A percentile compares a stretch with the other conserved stretches of the same genome.
Evolutionary conservation across 1,140 invertebrate species (phyloP).

Genomic region (Phymastichus coffea): DNA sequence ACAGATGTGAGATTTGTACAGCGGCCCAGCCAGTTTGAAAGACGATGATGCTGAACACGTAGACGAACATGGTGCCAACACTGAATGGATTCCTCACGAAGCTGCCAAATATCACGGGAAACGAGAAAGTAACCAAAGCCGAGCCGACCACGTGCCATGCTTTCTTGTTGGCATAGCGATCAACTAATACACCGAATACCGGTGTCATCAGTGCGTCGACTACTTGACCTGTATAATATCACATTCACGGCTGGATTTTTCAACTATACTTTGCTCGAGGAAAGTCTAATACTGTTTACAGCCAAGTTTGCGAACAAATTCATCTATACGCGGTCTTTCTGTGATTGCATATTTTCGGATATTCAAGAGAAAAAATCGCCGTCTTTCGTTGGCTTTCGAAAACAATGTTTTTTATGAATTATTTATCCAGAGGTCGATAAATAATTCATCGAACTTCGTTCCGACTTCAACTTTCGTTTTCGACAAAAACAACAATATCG

Average conservation of each 20-base stretch:
- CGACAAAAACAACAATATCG: too few species aligned
- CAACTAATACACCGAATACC: conserved; percentile 80
- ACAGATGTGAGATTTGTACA: conserved; percentile 87
- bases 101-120: conserved; percentile 80
- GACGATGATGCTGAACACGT: conserved; percentile 73
- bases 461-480: too few species aligned
- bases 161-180: conserved; percentile 74
- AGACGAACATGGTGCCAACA: conserved; percentile 55
- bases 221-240: conserved; percentile 77
- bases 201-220: conserved; percentile 85
- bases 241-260: too few species aligned
- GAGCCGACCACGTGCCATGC: conserved; percentile 85
- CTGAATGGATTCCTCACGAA: conserved; percentile 57
- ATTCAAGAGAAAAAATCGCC: too few species aligned
- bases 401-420: too few species aligned
- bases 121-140: conserved; percentile 63
- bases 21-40: conserved; percentile 92
- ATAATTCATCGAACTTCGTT: too few species aligned
- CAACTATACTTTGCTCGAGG: neutral
- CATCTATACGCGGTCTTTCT: too few species aligned
- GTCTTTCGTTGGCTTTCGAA: too few species aligned
- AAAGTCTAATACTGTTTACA: too few species aligned
- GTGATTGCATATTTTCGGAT: too few species aligned
- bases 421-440: too few species aligned
- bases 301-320: too few species aligned